Base-by-base conservation (phyloP, 2,888 invertebrate genomes). In the Noctua fimbriata region DNA sequence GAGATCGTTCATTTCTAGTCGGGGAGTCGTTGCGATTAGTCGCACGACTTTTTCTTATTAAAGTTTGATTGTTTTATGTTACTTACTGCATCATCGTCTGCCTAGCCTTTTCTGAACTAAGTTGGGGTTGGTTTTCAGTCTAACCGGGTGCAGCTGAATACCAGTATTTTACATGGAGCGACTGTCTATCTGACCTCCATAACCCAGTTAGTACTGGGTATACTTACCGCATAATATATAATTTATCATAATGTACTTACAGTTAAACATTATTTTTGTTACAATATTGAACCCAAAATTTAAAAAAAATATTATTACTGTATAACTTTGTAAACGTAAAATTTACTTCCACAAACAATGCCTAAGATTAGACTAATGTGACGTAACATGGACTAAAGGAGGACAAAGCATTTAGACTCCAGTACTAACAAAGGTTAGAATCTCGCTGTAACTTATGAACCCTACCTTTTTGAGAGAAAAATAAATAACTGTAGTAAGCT, bases 1-100 rank as follows among this genome's bases (percentile, higher is more conserved):
- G 58, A 83, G 69, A 71, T 81, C 58, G 47, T 44, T 84, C 77
- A 73, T 69, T 67, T 63, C 71, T 77, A 58, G 70, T 12, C 21
- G 0, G 63, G 69, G 65, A 58, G 65, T 18, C 14, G 24, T 47
- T 73, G 84, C 72, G 47, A 36, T 76, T 74, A 69, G 63, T 58
- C 66, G 73, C 24, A 36, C 41, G 49, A 67, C 72, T 67, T 67
- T 67, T 3, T 67, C 44, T 44, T 44, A n/a, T 9, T 67, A 44
- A 67, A 67, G n/a, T n/a, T 66, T n/a, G 16, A n/a, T 66, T n/a
- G 41, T 66, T 66, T 41, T 66, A 16, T 3, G 41, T n/a, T 18
- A 67, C 41, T 66, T 14, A 12, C n/a, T 67, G 3, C 7, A 44
- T 60, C 28, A 55, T 16, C 14, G 14, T 14, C 55, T 24, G n/a